phyloP scores from a whole-genome alignment of 2,797 vertebrate genomes.

The Lepus townsendii region DNA sequence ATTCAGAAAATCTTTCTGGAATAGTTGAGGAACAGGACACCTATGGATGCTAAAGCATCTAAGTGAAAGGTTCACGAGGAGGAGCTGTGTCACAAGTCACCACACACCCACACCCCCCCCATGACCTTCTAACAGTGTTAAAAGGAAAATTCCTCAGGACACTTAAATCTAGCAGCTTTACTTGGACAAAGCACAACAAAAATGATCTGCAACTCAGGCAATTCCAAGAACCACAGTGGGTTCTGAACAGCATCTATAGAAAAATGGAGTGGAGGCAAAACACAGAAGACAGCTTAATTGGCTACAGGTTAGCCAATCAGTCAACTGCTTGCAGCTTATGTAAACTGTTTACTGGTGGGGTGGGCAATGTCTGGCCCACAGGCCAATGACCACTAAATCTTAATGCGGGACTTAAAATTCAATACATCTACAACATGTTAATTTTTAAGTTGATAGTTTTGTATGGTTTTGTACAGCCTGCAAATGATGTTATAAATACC shows the following conservation, averaged over 20 bases:
- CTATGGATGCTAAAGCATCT: background rate
- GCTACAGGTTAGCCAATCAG: background rate
- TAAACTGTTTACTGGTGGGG: too few relatives aligned
- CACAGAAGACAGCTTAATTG: background rate
- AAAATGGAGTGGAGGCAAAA: background rate
- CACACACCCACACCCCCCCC: background rate
- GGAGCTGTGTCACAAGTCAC: background rate
- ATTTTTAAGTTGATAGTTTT: too few relatives aligned
- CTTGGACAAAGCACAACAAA: constrained; percentile 14
- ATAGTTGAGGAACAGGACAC: background rate
- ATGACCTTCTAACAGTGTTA: background rate
- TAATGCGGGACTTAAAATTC: too few relatives aligned
- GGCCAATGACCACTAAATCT: too few relatives aligned
- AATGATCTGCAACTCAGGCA: background rate
- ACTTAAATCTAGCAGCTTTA: background rate
- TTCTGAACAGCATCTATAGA: background rate
- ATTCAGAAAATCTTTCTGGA: constrained; percentile 8
- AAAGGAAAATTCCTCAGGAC: background rate
- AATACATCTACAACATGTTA: too few relatives aligned
- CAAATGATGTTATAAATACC: too few relatives aligned
- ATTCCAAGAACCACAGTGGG: background rate
- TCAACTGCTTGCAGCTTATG: background rate
- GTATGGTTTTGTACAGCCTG: too few relatives aligned
- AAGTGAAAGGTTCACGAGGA: background rate
- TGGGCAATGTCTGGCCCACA: too few relatives aligned